These are phyloP conservation scores for Boloria selene DNA, from an alignment of 2,888 invertebrate species.

Conservation along the genomic window DNA sequence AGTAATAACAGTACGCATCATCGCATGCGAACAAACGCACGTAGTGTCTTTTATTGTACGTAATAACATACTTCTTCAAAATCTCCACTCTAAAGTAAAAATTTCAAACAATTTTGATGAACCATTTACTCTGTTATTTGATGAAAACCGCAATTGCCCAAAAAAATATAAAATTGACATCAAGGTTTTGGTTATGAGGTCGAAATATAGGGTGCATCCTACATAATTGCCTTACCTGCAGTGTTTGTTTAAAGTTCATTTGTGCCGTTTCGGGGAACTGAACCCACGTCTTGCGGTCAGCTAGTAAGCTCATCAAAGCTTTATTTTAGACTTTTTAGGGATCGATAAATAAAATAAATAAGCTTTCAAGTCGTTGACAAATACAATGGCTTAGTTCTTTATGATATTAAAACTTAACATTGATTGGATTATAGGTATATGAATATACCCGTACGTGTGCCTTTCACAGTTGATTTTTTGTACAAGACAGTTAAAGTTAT, in stretches of 20 bases:
- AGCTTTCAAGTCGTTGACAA: no score
- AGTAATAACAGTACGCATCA: no score
- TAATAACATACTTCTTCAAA: constrained; percentile 7
- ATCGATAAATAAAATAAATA: no score
- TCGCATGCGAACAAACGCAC: background rate
- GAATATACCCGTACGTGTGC: no score
- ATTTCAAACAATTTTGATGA: background rate
- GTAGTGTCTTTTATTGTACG: background rate
- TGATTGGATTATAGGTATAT: no score
- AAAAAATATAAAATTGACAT: constrained; percentile 23
- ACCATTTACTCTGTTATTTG: constrained; percentile 12
- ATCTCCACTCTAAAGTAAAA: background rate
- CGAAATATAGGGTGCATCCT: constrained; percentile 68
- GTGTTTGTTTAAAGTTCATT: constrained; percentile 63
- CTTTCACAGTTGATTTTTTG: no score
- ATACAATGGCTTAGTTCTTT: no score
- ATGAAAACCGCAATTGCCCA: constrained; percentile 5
- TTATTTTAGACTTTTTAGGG: background rate
- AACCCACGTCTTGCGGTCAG: constrained; percentile 13
- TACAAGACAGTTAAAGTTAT: no score
- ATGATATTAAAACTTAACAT: no score
- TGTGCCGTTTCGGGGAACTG: constrained; percentile 46
- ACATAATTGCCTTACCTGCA: constrained; percentile 71
- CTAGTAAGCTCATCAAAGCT: background rate
- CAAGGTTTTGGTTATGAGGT: constrained; percentile 52